Conservation (phyloP, 2,797 vertebrate genomes). For the Hydrolagus colliei region DNA sequence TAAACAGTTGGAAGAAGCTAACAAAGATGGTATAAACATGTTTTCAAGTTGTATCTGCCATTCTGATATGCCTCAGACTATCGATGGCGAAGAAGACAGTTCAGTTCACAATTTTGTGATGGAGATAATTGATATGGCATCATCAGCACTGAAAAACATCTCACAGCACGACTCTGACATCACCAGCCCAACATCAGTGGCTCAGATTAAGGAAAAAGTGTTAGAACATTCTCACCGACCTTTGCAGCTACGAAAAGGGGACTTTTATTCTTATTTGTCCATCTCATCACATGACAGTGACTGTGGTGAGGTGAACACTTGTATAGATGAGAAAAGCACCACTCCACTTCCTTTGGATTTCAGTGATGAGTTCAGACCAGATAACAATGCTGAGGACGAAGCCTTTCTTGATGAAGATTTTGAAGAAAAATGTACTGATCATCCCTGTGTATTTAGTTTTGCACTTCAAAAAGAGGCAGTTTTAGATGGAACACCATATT, state of each 20-base stretch:
- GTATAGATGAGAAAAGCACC: slow-evolving; percentile 69
- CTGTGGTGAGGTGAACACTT: slow-evolving; percentile 84
- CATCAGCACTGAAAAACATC: slow-evolving; percentile 78
- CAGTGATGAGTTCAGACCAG: slow-evolving; percentile 40
- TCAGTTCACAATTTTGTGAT: slow-evolving; percentile 84
- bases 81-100: slow-evolving; percentile 48
- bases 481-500: slow-evolving; percentile 4
- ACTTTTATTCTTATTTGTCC: slow-evolving; percentile 95
- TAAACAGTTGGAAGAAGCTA: slow-evolving; percentile 11
- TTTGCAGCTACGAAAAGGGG: slow-evolving; percentile 80
- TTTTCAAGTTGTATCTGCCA: slow-evolving; percentile 15
- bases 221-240: slow-evolving; percentile 84
- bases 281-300: slow-evolving; percentile 97
- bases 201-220: slow-evolving; percentile 88
- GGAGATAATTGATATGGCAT: slow-evolving; percentile 90
- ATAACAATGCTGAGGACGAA: slow-evolving; percentile 67
- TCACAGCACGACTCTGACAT: slow-evolving; percentile 58
- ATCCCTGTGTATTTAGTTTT: slow-evolving; percentile 57
- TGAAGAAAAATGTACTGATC: slow-evolving; percentile 69
- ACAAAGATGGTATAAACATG: not conserved
- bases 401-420: slow-evolving; percentile 81
- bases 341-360: slow-evolving; percentile 57
- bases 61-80: slow-evolving; percentile 34
- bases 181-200: slow-evolving; percentile 52
- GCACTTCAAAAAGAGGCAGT: slow-evolving; percentile 46